These are phyloP conservation scores for Lithobates pipiens DNA, from an alignment of 2,797 vertebrate genomes.

Conservation along the genomic window DNA sequence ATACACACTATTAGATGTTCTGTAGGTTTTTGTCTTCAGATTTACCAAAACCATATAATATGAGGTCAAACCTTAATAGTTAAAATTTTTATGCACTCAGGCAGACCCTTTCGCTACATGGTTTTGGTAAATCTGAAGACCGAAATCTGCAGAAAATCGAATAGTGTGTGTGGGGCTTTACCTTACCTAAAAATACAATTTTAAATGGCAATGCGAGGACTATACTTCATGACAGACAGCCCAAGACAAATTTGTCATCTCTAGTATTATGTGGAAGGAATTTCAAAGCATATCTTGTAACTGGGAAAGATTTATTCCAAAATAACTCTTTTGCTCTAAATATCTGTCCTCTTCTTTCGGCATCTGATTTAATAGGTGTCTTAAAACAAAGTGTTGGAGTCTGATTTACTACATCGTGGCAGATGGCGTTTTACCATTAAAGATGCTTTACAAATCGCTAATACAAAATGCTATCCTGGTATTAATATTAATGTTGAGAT, in stretches of 20 bases:
- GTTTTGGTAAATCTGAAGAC: no score
- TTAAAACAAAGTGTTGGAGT: conserved; percentile 67
- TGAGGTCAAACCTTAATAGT: no score
- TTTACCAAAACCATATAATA: no score
- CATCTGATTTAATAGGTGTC: conserved; percentile 70
- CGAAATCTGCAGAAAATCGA: no score
- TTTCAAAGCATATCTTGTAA: neutral
- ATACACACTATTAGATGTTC: no score
- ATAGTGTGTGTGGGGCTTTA: no score
- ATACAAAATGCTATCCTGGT: conserved; percentile 69
- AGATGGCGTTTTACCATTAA: conserved; percentile 66
- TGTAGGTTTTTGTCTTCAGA: no score
- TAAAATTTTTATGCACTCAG: no score
- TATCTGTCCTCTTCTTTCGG: conserved; percentile 69
- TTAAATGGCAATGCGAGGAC: no score
- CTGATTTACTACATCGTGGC: conserved; percentile 68
- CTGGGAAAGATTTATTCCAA: conserved; percentile 67
- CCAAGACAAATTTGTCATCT: neutral
- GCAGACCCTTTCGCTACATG: no score
- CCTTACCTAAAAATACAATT: no score
- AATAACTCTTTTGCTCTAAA: conserved; percentile 74
- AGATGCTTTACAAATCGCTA: conserved; percentile 65
- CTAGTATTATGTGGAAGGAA: neutral
- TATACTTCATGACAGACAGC: no score
- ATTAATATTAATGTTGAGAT: conserved; percentile 73